Conservation (phyloP, 1,140 invertebrate genomes). For the Leptinotarsa lineolata region DNA sequence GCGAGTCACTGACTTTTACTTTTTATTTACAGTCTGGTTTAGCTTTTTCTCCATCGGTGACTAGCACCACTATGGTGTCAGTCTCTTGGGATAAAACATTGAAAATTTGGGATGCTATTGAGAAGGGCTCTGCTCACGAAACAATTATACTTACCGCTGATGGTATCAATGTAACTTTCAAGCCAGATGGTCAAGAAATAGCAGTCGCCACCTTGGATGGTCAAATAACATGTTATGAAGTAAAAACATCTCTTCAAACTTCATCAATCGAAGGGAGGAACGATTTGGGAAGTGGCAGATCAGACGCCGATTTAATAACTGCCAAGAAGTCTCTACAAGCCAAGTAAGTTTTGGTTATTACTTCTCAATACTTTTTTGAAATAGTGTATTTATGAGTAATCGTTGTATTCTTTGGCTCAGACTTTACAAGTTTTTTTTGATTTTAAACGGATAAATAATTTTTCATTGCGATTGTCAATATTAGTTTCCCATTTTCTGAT, state of each 20-base stretch:
- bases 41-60: conserved; percentile 75
- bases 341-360: conserved; percentile 69
- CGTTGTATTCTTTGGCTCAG: too few relatives aligned
- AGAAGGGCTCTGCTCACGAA: conserved; percentile 81
- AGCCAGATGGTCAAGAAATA: conserved; percentile 88
- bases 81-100: conserved; percentile 95
- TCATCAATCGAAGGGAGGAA: conserved; percentile 83
- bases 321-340: conserved; percentile 81
- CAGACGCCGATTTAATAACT: conserved; percentile 84
- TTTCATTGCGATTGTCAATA: too few relatives aligned
- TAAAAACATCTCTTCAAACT: conserved; percentile 71
- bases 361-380: too few relatives aligned
- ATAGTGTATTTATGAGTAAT: too few relatives aligned
- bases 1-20: too few relatives aligned
- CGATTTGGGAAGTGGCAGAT: conserved; percentile 83
- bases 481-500: too few relatives aligned
- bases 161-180: conserved; percentile 81
- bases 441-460: too few relatives aligned
- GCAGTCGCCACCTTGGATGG: conserved; percentile 90
- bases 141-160: conserved; percentile 79
- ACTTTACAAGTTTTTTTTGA: too few relatives aligned
- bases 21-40: conserved; percentile 56
- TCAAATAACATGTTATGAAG: conserved; percentile 84
- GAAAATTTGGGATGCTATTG: conserved; percentile 88
- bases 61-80: conserved; percentile 79